Conservation (phyloP, 1,140 invertebrate genomes). For the Trachymyrmex septentrionalis region DNA sequence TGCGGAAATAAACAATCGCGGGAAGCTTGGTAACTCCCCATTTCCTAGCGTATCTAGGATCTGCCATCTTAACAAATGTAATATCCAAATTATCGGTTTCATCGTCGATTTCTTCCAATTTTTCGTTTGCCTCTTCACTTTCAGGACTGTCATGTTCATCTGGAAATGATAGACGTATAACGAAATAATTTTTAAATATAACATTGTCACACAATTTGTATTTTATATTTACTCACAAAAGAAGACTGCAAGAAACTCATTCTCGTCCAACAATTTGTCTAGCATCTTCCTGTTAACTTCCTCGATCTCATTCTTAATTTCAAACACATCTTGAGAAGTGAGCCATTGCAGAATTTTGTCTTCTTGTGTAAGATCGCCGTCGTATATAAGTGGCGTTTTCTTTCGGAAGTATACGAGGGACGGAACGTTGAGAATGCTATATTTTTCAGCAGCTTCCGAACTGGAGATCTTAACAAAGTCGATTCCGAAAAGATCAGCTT, state of each 20-base stretch:
- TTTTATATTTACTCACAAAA: conserved; percentile 92
- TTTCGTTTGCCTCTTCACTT: conserved; percentile 92
- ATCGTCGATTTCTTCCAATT: conserved; percentile 96
- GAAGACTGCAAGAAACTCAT: conserved; percentile 97
- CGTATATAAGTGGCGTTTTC: conserved; percentile 94
- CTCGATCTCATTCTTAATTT: conserved; percentile 98
- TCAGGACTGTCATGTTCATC: conserved; percentile 93
- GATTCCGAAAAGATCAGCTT: conserved; percentile 96
- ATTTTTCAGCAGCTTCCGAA: conserved; percentile 93
- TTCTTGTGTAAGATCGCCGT: conserved; percentile 95
- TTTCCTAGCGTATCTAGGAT: conserved; percentile 96
- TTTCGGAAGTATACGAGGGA: conserved; percentile 96
- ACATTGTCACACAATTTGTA: neutral
- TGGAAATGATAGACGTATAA: conserved; percentile 78
- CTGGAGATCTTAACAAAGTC: conserved; percentile 98
- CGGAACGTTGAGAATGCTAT: conserved; percentile 93
- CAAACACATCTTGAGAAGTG: conserved; percentile 97
- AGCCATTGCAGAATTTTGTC: conserved; percentile 95
- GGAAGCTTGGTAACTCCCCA: conserved; percentile 98
- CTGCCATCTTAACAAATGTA: conserved; percentile 97
- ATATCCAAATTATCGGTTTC: conserved; percentile 98
- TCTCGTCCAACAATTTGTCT: conserved; percentile 97
- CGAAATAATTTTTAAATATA: neutral
- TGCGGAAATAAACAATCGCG: conserved; percentile 97
- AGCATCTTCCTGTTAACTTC: conserved; percentile 98